These are phyloP conservation scores for Lamellibrachia luymesi DNA, from an alignment of 1,140 invertebrate genomes.

Conservation along the genomic window DNA sequence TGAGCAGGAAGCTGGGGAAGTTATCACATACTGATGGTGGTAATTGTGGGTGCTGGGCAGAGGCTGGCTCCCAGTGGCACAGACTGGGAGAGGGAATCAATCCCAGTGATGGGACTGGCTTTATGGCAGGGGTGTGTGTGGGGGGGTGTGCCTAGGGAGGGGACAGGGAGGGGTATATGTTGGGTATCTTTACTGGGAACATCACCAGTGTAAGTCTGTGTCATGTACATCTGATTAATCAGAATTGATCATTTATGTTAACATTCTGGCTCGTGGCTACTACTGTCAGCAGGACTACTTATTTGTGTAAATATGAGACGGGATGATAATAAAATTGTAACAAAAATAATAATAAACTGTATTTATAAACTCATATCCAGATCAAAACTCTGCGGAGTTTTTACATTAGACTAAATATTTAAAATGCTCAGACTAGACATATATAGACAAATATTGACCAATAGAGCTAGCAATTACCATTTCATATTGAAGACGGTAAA, in stretches of 20 bases:
- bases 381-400: too few species aligned
- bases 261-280: not conserved
- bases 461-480: too few species aligned
- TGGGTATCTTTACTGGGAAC: not conserved
- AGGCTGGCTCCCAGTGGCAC: not conserved
- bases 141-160: too few species aligned
- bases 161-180: too few species aligned
- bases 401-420: too few species aligned
- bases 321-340: too few species aligned
- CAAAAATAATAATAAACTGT: too few species aligned
- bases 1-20: not conserved
- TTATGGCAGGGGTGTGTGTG: not conserved
- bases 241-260: not conserved
- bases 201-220: not conserved
- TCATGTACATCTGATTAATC: not conserved
- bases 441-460: too few species aligned
- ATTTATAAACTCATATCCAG: too few species aligned
- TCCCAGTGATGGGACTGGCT: not conserved
- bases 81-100: conserved; percentile 2
- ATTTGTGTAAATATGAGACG: not conserved
- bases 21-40: not conserved
- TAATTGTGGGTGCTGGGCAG: not conserved
- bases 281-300: not conserved
- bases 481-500: too few species aligned
- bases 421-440: too few species aligned